phyloP scores from a whole-genome alignment of 2,888 invertebrate species.

The Biston betularia region DNA sequence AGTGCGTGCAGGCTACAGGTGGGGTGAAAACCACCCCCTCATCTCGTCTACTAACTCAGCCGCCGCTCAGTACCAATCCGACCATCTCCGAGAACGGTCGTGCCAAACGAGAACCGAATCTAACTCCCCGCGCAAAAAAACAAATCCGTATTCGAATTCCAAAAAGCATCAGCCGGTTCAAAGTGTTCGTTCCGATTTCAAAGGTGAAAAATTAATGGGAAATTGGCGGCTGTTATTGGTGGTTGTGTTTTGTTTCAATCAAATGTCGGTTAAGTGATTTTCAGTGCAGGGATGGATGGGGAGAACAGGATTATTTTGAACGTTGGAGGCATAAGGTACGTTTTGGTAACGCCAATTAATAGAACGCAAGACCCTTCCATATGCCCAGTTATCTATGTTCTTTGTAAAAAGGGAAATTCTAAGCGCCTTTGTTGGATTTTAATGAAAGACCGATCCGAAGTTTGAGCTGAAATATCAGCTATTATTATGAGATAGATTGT shows the following conservation, averaged over 20 bases:
- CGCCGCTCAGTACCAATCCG: conserved; percentile 58
- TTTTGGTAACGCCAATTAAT: conserved; percentile 21
- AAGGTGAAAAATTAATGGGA: conserved; percentile 31
- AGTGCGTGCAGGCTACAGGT: conserved; percentile 83
- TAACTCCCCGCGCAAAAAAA: conserved; percentile 27
- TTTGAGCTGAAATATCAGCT: conserved; percentile 33
- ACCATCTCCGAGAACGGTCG: conserved; percentile 60
- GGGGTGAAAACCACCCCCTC: conserved; percentile 64
- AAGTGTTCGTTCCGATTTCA: conserved; percentile 39
- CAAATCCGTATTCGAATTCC: conserved; percentile 27
- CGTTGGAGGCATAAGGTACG: conserved; percentile 95
- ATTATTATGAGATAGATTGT: conserved; percentile 32
- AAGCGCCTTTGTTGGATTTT: conserved; percentile 34
- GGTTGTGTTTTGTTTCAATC: conserved; percentile 55
- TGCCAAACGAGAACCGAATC: conserved; percentile 17
- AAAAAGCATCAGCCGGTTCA: conserved; percentile 22
- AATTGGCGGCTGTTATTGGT: conserved; percentile 50
- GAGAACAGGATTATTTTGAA: conserved; percentile 97
- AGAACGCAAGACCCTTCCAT: conserved; percentile 27
- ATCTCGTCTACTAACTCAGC: conserved; percentile 47
- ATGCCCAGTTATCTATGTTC: conserved; percentile 29
- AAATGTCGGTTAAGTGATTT: conserved; percentile 56
- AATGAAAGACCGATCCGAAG: conserved; percentile 34
- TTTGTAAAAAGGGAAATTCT: conserved; percentile 33
- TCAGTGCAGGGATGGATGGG: conserved; percentile 89